Base-by-base conservation (phyloP, 2,797 vertebrate genomes). In the Otolemur crassicaudatus region DNA sequence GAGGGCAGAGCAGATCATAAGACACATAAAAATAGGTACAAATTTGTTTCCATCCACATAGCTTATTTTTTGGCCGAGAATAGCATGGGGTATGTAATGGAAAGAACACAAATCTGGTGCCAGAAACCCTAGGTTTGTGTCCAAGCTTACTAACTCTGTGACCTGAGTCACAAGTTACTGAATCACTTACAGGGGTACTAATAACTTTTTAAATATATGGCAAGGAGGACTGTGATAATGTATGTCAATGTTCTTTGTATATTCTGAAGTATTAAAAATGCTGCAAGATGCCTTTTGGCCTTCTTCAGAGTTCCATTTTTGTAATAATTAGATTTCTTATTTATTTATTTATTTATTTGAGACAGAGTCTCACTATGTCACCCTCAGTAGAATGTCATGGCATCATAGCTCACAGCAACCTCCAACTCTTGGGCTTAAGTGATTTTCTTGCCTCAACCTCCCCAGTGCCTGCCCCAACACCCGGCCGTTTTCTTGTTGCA, bases 291-390 rank as follows among this genome's bases (percentile, higher is more conserved):
- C 29, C 46, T 72, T 85, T 85, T 72, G 31, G 5, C 61, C 40
- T 76, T 96, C 73, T 75, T 85, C 37, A 82, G 29, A 73, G n/a
- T 94, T 94, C 53, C 20, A 75, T 93, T 86, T 96, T 82, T 63
- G 4, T 84, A 70, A 49, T 89, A 56, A 86, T 83, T 88, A 31
- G 27, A 34, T 86, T 65, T 65, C 25, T 84, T 90, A 27, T 65
- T 87, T 92, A 67, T 85, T 95, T 94, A 81, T 85, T 95, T 94
- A 81, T 82, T 95, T 94, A 81, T 49, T 49, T 49, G 2, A 49
- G 46, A 49, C 49, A 14, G 49, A 49, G 49, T 14, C 13, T 49
- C 49, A 49, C 49, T 49, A 3, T 49, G 49, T 49, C 14, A 14
- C 49, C 49, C 13, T 49, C 13, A 14, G 49, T 49, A 49, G 14